These are phyloP conservation scores for Stomatorhinus ivindoensis DNA, from an alignment of 2,113 vertebrate species.

Conservation along the genomic window DNA sequence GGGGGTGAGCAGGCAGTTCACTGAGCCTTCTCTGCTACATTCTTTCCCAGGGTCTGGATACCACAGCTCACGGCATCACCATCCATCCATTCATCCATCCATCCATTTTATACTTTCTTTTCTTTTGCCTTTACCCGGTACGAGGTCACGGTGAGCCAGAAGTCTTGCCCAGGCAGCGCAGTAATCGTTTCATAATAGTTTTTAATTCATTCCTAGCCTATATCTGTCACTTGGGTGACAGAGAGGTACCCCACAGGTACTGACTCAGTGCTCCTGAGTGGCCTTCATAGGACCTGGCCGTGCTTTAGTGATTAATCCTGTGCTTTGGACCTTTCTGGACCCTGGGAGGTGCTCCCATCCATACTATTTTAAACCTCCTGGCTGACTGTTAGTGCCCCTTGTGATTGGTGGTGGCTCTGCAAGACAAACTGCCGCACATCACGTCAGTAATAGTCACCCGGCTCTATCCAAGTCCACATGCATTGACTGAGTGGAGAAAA, in stretches of 20 bases:
- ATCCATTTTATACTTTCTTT: background rate
- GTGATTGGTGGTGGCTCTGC: constrained; percentile 10
- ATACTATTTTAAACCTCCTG: constrained; percentile 20
- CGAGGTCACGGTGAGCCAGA: background rate
- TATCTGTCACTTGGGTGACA: background rate
- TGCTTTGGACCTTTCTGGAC: background rate
- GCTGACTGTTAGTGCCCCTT: constrained; percentile 22
- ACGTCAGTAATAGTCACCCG: background rate
- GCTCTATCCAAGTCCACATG: background rate
- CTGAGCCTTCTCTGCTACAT: constrained; percentile 3
- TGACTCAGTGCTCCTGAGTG: background rate
- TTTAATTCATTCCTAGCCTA: background rate
- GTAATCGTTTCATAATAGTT: background rate
- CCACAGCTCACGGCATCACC: background rate
- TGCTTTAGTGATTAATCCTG: background rate
- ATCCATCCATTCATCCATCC: background rate
- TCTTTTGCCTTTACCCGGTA: background rate
- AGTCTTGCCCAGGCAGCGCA: background rate
- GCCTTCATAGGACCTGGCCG: background rate
- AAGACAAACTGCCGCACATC: background rate
- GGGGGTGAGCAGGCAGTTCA: constrained; percentile 24
- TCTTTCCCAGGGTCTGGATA: constrained; percentile 18
- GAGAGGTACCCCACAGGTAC: background rate
- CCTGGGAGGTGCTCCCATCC: constrained; percentile 21
- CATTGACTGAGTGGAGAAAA: constrained; percentile 16